Conservation (phyloP, 2,797 vertebrate species). For the Coregonus suidteri region DNA sequence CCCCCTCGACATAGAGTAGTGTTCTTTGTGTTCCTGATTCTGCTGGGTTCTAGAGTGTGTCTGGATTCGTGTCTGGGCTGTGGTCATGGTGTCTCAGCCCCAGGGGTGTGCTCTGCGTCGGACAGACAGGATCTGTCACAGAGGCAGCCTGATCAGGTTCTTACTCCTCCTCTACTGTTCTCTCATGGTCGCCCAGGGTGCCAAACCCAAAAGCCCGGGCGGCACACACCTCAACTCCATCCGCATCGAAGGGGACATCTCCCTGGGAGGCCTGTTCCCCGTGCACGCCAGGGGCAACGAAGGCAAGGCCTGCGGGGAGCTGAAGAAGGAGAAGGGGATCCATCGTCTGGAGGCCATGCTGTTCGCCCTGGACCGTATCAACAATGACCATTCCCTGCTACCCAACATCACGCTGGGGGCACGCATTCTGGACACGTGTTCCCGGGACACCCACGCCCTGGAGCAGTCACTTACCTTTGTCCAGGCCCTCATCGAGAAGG, state of each 20-base stretch:
- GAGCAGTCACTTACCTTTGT: constrained; percentile 99
- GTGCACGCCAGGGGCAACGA: constrained; percentile 92
- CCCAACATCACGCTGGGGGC: constrained; percentile 97
- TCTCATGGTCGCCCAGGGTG: constrained; percentile 69
- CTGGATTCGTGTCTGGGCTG: constrained; percentile 6
- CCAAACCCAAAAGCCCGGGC: constrained; percentile 86
- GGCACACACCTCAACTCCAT: constrained; percentile 97
- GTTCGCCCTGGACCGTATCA: constrained; percentile 96
- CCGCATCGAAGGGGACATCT: constrained; percentile 96
- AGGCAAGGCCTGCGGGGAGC: constrained; percentile 93
- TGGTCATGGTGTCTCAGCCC: constrained; percentile 67
- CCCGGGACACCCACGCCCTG: constrained; percentile 94
- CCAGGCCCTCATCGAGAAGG: constrained; percentile 96
- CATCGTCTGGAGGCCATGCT: constrained; percentile 98
- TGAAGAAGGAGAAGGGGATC: constrained; percentile 98
- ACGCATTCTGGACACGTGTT: constrained; percentile 96
- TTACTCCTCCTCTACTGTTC: constrained; percentile 68
- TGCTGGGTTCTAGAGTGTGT: constrained; percentile 28
- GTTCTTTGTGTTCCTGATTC: constrained; percentile 47
- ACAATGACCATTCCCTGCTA: constrained; percentile 94
- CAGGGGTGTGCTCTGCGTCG: constrained; percentile 44
- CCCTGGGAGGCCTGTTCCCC: constrained; percentile 94
- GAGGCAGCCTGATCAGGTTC: constrained; percentile 48
- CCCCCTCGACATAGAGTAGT: constrained; percentile 62
- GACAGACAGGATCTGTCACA: constrained; percentile 37